A percentile compares a stretch with the other conserved stretches of the same genome.
Conservation (phyloP, 2,888 invertebrate species). For the Lysandra coridon region DNA sequence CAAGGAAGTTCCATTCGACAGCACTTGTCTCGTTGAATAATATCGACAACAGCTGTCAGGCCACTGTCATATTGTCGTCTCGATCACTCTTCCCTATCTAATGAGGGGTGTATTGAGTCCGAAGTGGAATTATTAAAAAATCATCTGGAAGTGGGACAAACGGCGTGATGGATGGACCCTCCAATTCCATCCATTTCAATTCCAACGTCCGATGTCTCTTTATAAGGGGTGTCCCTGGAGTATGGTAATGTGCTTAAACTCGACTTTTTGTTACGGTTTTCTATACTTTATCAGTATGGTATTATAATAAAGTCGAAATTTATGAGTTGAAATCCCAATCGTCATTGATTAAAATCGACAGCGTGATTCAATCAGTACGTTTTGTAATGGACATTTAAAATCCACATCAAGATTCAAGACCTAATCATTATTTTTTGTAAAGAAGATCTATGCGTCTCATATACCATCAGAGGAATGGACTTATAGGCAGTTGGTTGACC, state of each 20-base stretch:
- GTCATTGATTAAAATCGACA: neutral
- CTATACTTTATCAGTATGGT: neutral
- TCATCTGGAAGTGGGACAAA: conserved; percentile 72
- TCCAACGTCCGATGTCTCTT: conserved; percentile 60
- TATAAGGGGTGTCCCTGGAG: conserved; percentile 69
- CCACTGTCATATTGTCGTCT: conserved; percentile 71
- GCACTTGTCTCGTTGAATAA: conserved; percentile 54
- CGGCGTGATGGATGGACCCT: conserved; percentile 75
- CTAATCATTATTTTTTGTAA: neutral
- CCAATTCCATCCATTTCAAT: conserved; percentile 78
- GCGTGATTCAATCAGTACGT: neutral
- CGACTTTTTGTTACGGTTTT: conserved; percentile 46
- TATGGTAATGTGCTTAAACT: conserved; percentile 64
- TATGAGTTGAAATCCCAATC: neutral
- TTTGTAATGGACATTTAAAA: too few species aligned
- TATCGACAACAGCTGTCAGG: conserved; percentile 66
- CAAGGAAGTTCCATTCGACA: conserved; percentile 17
- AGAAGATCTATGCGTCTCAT: neutral
- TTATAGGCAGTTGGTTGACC: neutral
- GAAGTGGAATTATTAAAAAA: conserved; percentile 77
- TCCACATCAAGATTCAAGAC: neutral
- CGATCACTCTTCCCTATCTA: conserved; percentile 63
- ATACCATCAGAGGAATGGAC: neutral
- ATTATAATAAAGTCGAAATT: neutral
- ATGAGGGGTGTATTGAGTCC: conserved; percentile 62